phyloP scores from a whole-genome alignment of 2,888 invertebrate species.

The Drosophila algonquin region DNA sequence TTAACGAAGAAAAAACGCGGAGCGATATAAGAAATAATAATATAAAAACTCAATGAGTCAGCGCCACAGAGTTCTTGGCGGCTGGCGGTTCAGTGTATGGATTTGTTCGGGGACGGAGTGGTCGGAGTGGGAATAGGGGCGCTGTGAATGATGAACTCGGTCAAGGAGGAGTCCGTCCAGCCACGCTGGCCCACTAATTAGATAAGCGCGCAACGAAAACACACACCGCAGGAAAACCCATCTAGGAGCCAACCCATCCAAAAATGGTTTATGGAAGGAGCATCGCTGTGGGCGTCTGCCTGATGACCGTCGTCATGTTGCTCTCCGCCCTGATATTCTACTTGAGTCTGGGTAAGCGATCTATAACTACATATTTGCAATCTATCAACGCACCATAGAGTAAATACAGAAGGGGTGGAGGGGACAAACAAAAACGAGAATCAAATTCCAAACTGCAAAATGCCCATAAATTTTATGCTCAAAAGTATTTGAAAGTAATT shows the following conservation, averaged over 20 bases:
- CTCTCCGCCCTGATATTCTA: slow-evolving; percentile 82
- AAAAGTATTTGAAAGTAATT: slow-evolving; percentile 67
- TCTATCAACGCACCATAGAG: background rate
- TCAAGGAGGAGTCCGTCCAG: slow-evolving; percentile 43
- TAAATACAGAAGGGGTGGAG: background rate
- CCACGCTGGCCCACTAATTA: slow-evolving; percentile 59
- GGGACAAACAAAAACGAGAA: slow-evolving; percentile 25
- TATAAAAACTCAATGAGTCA: slow-evolving; percentile 39
- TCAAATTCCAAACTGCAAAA: slow-evolving; percentile 44
- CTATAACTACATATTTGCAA: background rate
- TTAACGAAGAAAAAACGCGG: slow-evolving; percentile 26
- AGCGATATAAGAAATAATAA: slow-evolving; percentile 42
- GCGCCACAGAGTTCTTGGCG: slow-evolving; percentile 19
- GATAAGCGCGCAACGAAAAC: slow-evolving; percentile 36
- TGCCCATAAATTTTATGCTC: slow-evolving; percentile 56
- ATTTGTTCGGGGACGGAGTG: slow-evolving; percentile 29
- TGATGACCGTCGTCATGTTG: slow-evolving; percentile 78
- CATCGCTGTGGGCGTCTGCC: slow-evolving; percentile 81
- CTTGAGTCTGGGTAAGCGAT: slow-evolving; percentile 82
- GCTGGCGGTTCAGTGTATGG: slow-evolving; percentile 1
- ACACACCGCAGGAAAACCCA: slow-evolving; percentile 15
- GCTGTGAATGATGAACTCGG: slow-evolving; percentile 58
- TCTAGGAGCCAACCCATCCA: background rate
- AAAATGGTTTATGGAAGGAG: slow-evolving; percentile 82
- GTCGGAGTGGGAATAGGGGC: slow-evolving; percentile 39